Evolutionary conservation across 1,140 invertebrate species (phyloP).

Genomic region (Aethina tumida): DNA sequence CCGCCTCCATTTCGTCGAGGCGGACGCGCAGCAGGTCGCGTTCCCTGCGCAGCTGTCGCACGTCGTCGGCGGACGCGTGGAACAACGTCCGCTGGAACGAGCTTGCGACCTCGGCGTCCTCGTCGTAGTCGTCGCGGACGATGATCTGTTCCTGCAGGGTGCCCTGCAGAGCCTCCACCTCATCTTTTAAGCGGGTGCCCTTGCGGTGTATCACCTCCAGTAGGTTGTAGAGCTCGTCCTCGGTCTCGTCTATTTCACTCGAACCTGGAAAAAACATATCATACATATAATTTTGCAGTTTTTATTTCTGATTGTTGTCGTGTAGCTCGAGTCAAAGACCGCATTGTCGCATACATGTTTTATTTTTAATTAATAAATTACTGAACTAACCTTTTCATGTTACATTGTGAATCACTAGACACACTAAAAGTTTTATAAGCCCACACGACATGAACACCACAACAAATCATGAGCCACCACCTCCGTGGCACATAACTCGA

Average conservation of each 20-base stretch:
- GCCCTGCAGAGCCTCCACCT: constrained; percentile 52
- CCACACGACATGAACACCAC: too few species aligned
- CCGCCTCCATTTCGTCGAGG: constrained; percentile 29
- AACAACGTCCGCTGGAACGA: constrained; percentile 41
- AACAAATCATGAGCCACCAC: too few species aligned
- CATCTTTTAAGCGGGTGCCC: constrained; percentile 62
- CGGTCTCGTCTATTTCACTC: constrained; percentile 41
- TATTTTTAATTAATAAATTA: too few species aligned
- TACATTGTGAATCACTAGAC: too few species aligned
- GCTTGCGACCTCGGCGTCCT: constrained; percentile 38
- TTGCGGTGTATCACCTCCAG: constrained; percentile 76
- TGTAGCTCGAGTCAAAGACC: too few species aligned
- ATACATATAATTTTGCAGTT: too few species aligned
- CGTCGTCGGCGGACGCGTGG: constrained; percentile 35
- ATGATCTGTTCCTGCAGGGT: constrained; percentile 35
- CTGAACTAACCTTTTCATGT: too few species aligned
- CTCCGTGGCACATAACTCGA: too few species aligned
- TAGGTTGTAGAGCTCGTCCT: constrained; percentile 76
- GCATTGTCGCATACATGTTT: too few species aligned
- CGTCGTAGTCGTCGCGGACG: constrained; percentile 35
- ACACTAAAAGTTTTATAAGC: too few species aligned
- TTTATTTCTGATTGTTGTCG: constrained; percentile 33
- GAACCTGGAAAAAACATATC: constrained; percentile 10
- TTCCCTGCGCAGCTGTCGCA: constrained; percentile 50
- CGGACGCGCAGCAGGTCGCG: constrained; percentile 52